phyloP scores from a whole-genome alignment of 2,113 vertebrate genomes.

The Capreolus pygargus region DNA sequence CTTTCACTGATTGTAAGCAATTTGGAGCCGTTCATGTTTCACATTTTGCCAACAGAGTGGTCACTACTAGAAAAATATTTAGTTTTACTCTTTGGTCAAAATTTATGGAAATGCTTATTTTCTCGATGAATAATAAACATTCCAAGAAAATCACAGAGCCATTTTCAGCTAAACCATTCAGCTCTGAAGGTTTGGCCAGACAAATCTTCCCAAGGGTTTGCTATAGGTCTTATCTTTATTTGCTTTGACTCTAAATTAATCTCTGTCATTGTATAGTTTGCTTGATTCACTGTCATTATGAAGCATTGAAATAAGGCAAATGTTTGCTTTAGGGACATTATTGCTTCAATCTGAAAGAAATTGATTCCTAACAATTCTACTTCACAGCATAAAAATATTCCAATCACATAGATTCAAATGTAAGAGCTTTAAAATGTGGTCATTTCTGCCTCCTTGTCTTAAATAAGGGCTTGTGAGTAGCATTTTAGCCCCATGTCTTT shows the following conservation, averaged over 20 bases:
- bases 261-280: conserved; percentile 50
- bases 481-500: neutral
- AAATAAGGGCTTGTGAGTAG: neutral
- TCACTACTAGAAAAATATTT: neutral
- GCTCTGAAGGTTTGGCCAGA: conserved; percentile 36
- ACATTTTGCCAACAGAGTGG: neutral
- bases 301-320: conserved; percentile 60
- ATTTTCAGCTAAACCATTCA: conserved; percentile 6
- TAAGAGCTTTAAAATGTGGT: conserved; percentile 15
- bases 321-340: conserved; percentile 47
- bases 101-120: conserved; percentile 38
- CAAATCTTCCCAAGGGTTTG: conserved; percentile 43
- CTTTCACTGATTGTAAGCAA: neutral
- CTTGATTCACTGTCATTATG: conserved; percentile 58
- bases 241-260: conserved; percentile 62
- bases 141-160: conserved; percentile 24
- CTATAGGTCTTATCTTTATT: conserved; percentile 61
- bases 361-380: conserved; percentile 37
- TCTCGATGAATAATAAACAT: conserved; percentile 53
- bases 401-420: neutral
- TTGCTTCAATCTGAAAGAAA: conserved; percentile 55
- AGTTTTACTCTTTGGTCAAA: conserved; percentile 21
- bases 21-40: neutral
- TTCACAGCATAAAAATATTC: conserved; percentile 16
- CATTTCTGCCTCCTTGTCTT: neutral